Conservation (phyloP, 2,888 invertebrate genomes). For the Polymixis flavicincta region DNA sequence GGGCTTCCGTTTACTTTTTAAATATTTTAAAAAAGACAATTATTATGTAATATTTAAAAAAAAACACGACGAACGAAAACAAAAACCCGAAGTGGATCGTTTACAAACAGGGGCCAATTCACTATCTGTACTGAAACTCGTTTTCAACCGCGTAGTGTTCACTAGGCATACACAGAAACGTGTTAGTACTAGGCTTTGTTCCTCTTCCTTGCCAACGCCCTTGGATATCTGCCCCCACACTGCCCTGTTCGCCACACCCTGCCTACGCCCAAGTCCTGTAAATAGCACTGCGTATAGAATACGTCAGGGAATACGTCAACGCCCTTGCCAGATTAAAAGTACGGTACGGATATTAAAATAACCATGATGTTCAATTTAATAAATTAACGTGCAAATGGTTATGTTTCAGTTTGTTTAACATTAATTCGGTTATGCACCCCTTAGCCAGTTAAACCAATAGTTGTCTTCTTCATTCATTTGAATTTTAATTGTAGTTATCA, state of each 20-base stretch:
- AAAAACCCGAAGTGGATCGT: neutral
- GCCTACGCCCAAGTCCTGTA: slow-evolving; percentile 53
- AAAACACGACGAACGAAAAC: neutral
- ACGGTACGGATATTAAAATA: neutral
- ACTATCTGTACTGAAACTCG: slow-evolving; percentile 5
- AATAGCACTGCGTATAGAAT: slow-evolving; percentile 54
- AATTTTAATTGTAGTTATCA: neutral
- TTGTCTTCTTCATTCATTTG: neutral
- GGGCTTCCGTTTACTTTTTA: neutral
- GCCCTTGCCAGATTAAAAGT: slow-evolving; percentile 58
- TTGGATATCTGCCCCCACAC: slow-evolving; percentile 44
- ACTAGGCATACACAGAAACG: slow-evolving; percentile 15
- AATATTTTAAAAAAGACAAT: neutral
- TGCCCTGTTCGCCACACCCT: slow-evolving; percentile 49
- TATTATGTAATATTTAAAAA: neutral
- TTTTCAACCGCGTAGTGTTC: neutral
- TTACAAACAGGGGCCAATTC: neutral
- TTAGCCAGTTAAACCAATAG: neutral
- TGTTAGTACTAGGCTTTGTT: slow-evolving; percentile 41
- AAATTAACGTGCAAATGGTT: neutral
- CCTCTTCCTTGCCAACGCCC: slow-evolving; percentile 48
- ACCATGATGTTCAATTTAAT: neutral
- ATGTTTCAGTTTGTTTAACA: neutral
- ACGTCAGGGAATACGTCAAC: slow-evolving; percentile 57
- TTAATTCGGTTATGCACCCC: neutral